These are phyloP conservation scores for Matsumurasca onukii DNA, from an alignment of 1,140 invertebrate species.

Conservation along the genomic window DNA sequence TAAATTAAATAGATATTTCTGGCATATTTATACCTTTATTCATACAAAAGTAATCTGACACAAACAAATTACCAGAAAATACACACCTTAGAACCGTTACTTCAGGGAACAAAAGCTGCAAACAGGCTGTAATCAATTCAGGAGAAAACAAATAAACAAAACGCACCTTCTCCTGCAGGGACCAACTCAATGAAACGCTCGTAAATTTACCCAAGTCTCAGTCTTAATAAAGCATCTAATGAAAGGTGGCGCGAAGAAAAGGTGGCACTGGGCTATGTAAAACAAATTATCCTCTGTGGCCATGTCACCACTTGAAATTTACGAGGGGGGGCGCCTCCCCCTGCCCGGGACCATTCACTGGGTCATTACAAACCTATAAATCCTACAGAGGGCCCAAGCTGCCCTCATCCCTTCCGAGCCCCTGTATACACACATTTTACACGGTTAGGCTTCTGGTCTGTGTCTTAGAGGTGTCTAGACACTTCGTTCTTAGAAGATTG, in stretches of 20 bases:
- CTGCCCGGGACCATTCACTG: constrained; percentile 10
- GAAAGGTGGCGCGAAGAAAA: constrained; percentile 2
- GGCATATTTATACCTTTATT: too few species aligned
- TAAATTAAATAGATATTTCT: too few species aligned
- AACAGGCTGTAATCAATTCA: not conserved
- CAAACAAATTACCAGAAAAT: too few species aligned
- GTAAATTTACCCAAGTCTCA: constrained; percentile 15
- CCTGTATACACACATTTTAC: constrained; percentile 17
- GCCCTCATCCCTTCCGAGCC: constrained; percentile 9
- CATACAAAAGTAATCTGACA: too few species aligned
- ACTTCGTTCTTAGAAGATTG: not conserved
- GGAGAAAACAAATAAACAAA: constrained; percentile 14
- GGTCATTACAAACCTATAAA: constrained; percentile 28
- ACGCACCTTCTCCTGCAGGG: not conserved
- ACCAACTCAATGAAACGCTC: not conserved
- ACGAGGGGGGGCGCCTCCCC: not conserved
- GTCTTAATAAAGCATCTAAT: constrained; percentile 16
- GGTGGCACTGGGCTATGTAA: constrained; percentile 9
- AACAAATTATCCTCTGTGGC: constrained; percentile 26
- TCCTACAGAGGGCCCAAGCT: too few species aligned
- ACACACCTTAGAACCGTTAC: too few species aligned
- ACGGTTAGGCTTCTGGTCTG: not conserved
- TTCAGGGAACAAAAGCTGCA: too few species aligned
- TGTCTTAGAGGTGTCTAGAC: not conserved
- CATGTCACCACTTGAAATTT: constrained; percentile 25